phyloP scores from a whole-genome alignment of 1,140 invertebrate genomes.

The Heliothis virescens region DNA sequence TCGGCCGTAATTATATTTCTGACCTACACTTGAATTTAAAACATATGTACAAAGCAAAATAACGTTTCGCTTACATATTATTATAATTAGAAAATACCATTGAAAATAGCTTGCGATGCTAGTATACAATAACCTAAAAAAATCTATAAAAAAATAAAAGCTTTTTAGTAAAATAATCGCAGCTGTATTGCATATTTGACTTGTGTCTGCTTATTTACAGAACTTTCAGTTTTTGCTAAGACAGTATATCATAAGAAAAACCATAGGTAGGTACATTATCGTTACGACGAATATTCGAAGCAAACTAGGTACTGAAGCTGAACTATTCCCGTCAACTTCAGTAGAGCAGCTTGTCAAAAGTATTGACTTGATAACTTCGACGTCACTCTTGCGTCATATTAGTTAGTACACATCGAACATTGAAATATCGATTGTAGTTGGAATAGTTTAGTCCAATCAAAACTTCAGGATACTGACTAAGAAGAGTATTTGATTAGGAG shows the following conservation, averaged over 20 bases:
- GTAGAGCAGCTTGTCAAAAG: conserved; percentile 3
- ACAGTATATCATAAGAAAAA: no score
- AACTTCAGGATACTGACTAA: not conserved
- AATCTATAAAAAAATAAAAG: no score
- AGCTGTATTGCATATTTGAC: no score
- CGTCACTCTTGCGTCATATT: conserved; percentile 26
- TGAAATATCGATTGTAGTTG: not conserved
- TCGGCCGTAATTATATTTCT: conserved; percentile 48
- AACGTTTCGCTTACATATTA: not conserved
- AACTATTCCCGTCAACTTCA: no score
- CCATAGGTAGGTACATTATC: no score
- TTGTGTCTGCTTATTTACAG: no score
- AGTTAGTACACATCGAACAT: not conserved
- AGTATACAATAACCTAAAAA: no score
- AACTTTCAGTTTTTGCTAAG: no score
- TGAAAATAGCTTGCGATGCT: no score
- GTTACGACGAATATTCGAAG: not conserved
- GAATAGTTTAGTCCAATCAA: not conserved
- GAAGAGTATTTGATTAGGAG: no score
- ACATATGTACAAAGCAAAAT: conserved; percentile 19
- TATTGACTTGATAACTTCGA: conserved; percentile 19
- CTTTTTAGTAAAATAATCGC: no score
- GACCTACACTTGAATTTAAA: conserved; percentile 45
- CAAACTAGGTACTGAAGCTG: not conserved
- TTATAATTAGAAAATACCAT: no score